Base-by-base conservation (phyloP, 2,797 vertebrate species). In the Sebastes variabilis region DNA sequence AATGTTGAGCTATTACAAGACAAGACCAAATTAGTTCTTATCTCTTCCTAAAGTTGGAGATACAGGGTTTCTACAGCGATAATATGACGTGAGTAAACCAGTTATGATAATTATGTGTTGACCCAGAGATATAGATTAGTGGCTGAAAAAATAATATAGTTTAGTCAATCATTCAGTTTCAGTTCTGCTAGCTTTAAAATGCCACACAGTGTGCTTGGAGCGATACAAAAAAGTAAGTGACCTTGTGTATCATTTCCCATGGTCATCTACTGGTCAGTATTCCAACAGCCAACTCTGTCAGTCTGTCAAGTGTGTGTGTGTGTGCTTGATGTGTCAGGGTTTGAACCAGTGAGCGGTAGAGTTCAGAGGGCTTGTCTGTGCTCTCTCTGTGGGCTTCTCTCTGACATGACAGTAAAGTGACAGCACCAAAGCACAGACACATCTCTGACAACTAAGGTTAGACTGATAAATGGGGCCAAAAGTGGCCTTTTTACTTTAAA, bases 351-450 rank as follows among this genome's bases (percentile, higher is more conserved):
- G 87, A 89, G 90, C 67, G 90, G 90, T 88, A 64, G 88, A 90
- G 95, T 96, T 95, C 95, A 96, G 93, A 95, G 95, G 94, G 90
- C 93, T 89, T 93, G 95, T 95, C 94, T 90, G 72, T 72, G 74
- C 88, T 87, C 86, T 90, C 94, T 94, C 90, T 87, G 84, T 71
- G 87, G 90, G 84, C 71, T 89, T 87, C 78, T 74, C 70, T 81
- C 80, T 92, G 89, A 91, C 89, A 88, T 77, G 92, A 89, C 90
- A 85, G 87, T 70, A 75, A 89, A 91, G 91, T 90, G 91, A 93
- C 91, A 91, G 82, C 61, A 2, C 70, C 83, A 85, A 87, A 79
- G 77, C 85, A 55, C n/a, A 6, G 85, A 91, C 88, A 89, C 83
- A 60, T 89, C 86, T 68, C 75, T 93, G 92, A 91, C 88, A 91